Evolutionary conservation across 2,888 invertebrate genomes (phyloP).

Genomic region (Thera britannica): DNA sequence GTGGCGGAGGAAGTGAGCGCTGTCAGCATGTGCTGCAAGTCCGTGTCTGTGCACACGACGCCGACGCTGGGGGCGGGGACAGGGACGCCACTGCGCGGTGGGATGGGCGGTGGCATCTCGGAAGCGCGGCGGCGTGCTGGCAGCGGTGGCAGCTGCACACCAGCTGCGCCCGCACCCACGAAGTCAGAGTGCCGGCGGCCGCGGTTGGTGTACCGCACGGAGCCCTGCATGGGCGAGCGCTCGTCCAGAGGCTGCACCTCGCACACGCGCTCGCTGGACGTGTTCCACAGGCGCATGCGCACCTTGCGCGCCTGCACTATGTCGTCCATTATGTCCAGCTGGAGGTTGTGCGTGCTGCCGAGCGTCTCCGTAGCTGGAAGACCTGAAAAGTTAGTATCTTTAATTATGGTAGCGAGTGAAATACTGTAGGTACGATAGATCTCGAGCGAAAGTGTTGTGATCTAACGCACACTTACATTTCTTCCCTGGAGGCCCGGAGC

Average conservation of each 20-base stretch:
- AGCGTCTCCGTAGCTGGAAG: slow-evolving; percentile 89
- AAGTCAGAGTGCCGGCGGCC: slow-evolving; percentile 90
- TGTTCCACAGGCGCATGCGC: slow-evolving; percentile 93
- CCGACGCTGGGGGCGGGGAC: slow-evolving; percentile 84
- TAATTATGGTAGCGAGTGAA: slow-evolving; percentile 5
- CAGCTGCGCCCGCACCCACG: slow-evolving; percentile 67
- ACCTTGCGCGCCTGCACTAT: slow-evolving; percentile 93
- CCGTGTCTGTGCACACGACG: slow-evolving; percentile 92
- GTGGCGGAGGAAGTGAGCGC: slow-evolving; percentile 92
- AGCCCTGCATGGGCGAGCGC: slow-evolving; percentile 77
- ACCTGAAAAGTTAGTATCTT: slow-evolving; percentile 62
- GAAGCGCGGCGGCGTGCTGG: slow-evolving; percentile 88
- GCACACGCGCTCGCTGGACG: slow-evolving; percentile 91
- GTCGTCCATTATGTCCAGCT: slow-evolving; percentile 95
- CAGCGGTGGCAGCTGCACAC: slow-evolving; percentile 84
- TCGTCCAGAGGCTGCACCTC: slow-evolving; percentile 93
- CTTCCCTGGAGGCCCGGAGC: slow-evolving; percentile 52
- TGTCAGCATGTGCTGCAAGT: slow-evolving; percentile 91
- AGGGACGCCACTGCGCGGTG: slow-evolving; percentile 79
- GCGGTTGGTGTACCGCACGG: slow-evolving; percentile 86
- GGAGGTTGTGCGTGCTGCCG: slow-evolving; percentile 92
- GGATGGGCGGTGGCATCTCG: slow-evolving; percentile 87
- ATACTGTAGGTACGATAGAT: not conserved
- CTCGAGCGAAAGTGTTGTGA: not conserved
- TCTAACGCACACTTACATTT: slow-evolving; percentile 67